Evolutionary conservation across 2,113 vertebrate genomes (phyloP).

Genomic region (Halcyon senegalensis): DNA sequence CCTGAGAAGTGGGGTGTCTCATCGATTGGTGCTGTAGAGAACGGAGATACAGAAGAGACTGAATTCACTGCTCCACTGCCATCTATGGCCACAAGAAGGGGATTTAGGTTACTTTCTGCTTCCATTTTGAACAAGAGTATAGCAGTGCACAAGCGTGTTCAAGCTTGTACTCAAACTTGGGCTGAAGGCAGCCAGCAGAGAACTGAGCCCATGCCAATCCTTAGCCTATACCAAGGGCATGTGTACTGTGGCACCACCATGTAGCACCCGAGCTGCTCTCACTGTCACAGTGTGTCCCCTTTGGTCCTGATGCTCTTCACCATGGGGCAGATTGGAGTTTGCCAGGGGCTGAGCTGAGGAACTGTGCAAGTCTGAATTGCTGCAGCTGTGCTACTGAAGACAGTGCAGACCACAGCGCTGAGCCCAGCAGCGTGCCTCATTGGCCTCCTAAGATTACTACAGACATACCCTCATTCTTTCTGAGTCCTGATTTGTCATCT

Average conservation of each 20-base stretch:
- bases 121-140: not conserved
- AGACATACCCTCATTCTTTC: not conserved
- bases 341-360: not conserved
- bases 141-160: accelerated
- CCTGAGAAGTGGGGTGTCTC: not conserved
- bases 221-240: not conserved
- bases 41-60: not conserved
- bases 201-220: not conserved
- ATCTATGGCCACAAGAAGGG: not conserved
- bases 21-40: accelerated
- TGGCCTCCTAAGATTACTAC: accelerated
- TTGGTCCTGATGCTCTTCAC: not conserved
- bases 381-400: not conserved
- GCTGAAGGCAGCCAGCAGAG: not conserved
- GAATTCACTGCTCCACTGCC: not conserved
- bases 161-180: not conserved
- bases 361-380: not conserved
- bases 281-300: accelerated
- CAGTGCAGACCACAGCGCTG: not conserved
- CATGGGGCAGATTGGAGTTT: not conserved
- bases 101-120: not conserved
- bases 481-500: not conserved
- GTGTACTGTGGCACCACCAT: not conserved
- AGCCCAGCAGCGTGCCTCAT: not conserved
- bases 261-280: not conserved